Evolutionary conservation across 2,888 invertebrate species (phyloP), one percentile per base, ranked within the genome.

Genomic region (Stegophylla sp.): DNA sequence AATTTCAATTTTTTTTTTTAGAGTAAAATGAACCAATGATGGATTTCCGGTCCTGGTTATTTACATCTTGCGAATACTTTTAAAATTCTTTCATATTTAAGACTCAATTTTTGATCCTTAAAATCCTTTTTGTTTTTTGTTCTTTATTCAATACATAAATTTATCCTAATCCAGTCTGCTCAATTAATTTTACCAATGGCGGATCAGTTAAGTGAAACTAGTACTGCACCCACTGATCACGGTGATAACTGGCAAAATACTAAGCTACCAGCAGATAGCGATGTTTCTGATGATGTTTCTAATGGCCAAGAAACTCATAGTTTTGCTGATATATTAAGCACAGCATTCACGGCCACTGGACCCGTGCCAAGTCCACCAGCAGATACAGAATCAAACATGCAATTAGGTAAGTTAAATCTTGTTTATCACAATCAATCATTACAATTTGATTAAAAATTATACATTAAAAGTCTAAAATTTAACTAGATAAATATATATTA

Each of bases 321-420:
- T 71, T 79, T 79, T 79, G 79, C 79, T 59, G 79, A 79, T 79
- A 71, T 79, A 69, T 51, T 79, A 71, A 79, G 79, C 48, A 79
- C 79, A 23, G 79, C 79, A 71, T 79, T 79, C 69, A 79, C 79
- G 59, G 69, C 79, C 61, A 79, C 79, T 79, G 79, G 69, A 71
- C 61, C 79, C 71, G 79, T 79, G 51, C 69, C 79, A 71, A 79
- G 79, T 51, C 69, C 79, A 23, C 79, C 79, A 48, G 71, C 61
- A 79, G 63, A 79, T 69, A 69, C 69, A 51, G 79, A 79, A 7
- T 61, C 79, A 63, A 79, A 51, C 51, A 71, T 79, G 69, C 79
- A 79, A 12, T 61, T 79, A 71, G 79, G 79, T 79, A 63, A 71
- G 48, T 69, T 23, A 26, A 43, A 26, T n/a, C 9, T 34, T 20